These are phyloP conservation scores for Crocallis elinguaria DNA, from an alignment of 2,888 invertebrate genomes.

Conservation along the genomic window DNA sequence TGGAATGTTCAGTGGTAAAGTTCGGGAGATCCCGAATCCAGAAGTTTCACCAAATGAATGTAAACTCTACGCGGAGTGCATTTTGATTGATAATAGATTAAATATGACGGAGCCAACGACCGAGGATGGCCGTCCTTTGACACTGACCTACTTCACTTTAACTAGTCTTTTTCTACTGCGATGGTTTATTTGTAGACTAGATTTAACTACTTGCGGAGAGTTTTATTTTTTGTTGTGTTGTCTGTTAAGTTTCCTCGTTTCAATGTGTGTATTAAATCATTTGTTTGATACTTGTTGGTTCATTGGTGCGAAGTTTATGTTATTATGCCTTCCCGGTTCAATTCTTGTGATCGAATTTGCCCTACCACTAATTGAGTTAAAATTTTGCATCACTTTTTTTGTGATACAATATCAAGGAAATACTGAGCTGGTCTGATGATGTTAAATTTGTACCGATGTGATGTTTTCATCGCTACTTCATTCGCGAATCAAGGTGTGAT, in stretches of 20 bases:
- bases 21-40: constrained; percentile 21
- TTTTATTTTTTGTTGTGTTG: constrained; percentile 20
- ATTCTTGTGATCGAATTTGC: too few relatives aligned
- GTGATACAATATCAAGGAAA: too few relatives aligned
- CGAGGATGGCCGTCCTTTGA: constrained; percentile 68
- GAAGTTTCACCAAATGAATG: constrained; percentile 42
- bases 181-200: constrained; percentile 27
- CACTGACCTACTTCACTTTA: constrained; percentile 77
- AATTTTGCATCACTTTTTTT: too few relatives aligned
- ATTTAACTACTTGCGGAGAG: constrained; percentile 15
- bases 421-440: too few relatives aligned
- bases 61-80: constrained; percentile 55
- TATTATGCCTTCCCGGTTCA: too few relatives aligned
- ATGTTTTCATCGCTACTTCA: too few relatives aligned
- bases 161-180: constrained; percentile 48
- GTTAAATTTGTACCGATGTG: too few relatives aligned
- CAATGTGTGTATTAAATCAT: constrained; percentile 20
- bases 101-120: constrained; percentile 46
- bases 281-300: constrained; percentile 8
- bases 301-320: constrained; percentile 2
- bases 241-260: constrained; percentile 20
- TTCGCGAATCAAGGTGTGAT: too few relatives aligned
- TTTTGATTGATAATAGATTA: constrained; percentile 62
- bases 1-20: constrained; percentile 30
- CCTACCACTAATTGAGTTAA: too few relatives aligned